A percentile compares a stretch with the other conserved stretches of the same genome.
Conservation (phyloP, 2,113 vertebrate species). For the Salvelinus alpinus region DNA sequence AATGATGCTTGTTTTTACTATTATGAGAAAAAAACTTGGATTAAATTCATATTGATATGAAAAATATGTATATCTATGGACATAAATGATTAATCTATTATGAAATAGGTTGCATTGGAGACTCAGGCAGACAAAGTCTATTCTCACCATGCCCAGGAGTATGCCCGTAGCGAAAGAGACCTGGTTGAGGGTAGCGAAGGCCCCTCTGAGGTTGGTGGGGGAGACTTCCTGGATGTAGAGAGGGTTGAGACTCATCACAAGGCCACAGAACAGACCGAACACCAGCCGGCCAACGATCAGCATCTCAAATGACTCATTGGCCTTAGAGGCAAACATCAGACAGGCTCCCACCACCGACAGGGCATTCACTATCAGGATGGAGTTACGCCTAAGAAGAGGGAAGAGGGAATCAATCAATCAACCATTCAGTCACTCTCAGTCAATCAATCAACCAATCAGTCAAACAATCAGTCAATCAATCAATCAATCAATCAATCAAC, state of each 20-base stretch:
- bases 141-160: conserved; percentile 76
- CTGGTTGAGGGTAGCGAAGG: conserved; percentile 79
- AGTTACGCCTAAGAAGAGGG: conserved; percentile 63
- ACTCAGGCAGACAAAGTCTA: too few relatives aligned
- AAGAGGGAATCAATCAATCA: background rate
- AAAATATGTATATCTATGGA: too few relatives aligned
- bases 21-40: too few relatives aligned
- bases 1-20: too few relatives aligned
- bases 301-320: conserved; percentile 68
- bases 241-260: conserved; percentile 78
- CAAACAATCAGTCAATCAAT: background rate
- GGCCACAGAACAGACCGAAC: conserved; percentile 78
- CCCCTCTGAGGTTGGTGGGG: conserved; percentile 73
- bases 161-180: conserved; percentile 74
- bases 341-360: conserved; percentile 69
- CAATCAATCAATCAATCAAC: background rate
- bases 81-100: too few relatives aligned
- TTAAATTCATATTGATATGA: too few relatives aligned
- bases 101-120: too few relatives aligned
- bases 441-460: too few relatives aligned
- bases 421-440: background rate
- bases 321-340: conserved; percentile 74
- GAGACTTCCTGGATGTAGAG: conserved; percentile 81
- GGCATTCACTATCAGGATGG: conserved; percentile 75
- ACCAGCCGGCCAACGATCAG: conserved; percentile 76